These are phyloP conservation scores for Oceanodroma leucorhoa DNA, from an alignment of 2,797 vertebrate species.

Conservation along the genomic window DNA sequence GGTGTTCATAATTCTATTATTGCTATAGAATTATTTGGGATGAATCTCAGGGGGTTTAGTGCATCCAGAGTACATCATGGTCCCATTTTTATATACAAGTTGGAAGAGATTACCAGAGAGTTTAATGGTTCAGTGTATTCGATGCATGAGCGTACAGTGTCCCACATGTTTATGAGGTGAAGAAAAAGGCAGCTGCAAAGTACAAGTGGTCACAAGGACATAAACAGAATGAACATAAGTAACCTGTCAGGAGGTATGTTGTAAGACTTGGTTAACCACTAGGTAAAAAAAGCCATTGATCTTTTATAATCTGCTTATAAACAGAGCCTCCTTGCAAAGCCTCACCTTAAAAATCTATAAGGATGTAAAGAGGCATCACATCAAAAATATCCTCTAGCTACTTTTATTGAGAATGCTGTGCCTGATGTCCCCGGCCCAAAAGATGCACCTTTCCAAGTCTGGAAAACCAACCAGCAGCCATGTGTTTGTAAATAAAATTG, in stretches of 20 bases:
- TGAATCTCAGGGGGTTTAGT: background rate
- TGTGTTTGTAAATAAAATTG: background rate
- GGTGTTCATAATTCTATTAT: background rate
- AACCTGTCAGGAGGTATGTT: background rate
- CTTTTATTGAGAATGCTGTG: background rate
- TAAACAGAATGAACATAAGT: background rate
- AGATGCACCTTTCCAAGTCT: background rate
- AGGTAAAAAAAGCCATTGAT: background rate
- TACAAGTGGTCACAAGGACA: background rate
- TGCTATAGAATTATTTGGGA: background rate
- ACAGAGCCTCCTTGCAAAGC: background rate
- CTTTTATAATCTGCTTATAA: conserved; percentile 2
- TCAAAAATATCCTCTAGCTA: background rate
- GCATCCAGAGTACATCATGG: background rate
- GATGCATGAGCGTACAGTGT: fast-evolving
- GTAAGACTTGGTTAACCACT: background rate
- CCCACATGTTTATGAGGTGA: background rate
- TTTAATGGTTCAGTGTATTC: background rate
- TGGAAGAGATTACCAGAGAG: background rate
- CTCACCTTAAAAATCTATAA: background rate
- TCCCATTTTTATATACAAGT: background rate
- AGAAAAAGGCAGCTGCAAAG: background rate
- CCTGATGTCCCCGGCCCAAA: background rate
- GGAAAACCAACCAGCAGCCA: background rate
- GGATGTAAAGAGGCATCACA: background rate